phyloP scores from a whole-genome alignment of 2,797 vertebrate genomes.

The Gastrophryne carolinensis region DNA sequence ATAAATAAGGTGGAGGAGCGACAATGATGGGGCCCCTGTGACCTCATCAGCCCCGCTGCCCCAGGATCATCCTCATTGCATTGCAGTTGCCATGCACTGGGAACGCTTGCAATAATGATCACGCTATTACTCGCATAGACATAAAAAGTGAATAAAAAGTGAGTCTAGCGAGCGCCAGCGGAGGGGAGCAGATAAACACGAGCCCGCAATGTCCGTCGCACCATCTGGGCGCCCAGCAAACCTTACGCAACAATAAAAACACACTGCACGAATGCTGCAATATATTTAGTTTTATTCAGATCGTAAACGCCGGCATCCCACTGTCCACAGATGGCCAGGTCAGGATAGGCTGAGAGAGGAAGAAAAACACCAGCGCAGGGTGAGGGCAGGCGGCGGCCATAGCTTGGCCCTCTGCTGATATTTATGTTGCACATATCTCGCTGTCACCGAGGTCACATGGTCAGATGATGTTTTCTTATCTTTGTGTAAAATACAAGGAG shows the following conservation, averaged over 20 bases:
- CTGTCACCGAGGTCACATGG: background rate
- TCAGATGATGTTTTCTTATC: background rate
- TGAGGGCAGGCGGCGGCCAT: background rate
- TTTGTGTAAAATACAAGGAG: background rate
- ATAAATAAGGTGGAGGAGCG: too few species aligned
- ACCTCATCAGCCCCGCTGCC: too few species aligned
- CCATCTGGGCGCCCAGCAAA: slow-evolving; percentile 41
- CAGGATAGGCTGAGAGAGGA: slow-evolving; percentile 14
- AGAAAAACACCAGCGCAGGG: background rate
- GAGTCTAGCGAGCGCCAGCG: too few species aligned
- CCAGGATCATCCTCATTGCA: too few species aligned
- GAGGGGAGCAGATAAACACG: slow-evolving; percentile 15
- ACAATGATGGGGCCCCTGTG: too few species aligned
- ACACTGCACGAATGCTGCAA: background rate
- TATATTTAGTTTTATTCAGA: slow-evolving; percentile 11
- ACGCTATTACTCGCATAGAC: too few species aligned
- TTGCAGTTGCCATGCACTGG: too few species aligned
- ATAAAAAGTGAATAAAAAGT: too few species aligned
- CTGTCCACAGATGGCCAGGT: slow-evolving; percentile 37
- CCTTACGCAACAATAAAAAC: slow-evolving; percentile 31
- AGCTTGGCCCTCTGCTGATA: background rate
- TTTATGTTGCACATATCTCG: background rate
- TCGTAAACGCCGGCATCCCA: slow-evolving; percentile 23
- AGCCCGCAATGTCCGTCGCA: slow-evolving; percentile 7
- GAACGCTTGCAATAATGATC: background rate